Evolutionary conservation across 2,113 vertebrate species (phyloP), one percentile per base, ranked within the genome.

Genomic region (Percopsis transmontana): DNA sequence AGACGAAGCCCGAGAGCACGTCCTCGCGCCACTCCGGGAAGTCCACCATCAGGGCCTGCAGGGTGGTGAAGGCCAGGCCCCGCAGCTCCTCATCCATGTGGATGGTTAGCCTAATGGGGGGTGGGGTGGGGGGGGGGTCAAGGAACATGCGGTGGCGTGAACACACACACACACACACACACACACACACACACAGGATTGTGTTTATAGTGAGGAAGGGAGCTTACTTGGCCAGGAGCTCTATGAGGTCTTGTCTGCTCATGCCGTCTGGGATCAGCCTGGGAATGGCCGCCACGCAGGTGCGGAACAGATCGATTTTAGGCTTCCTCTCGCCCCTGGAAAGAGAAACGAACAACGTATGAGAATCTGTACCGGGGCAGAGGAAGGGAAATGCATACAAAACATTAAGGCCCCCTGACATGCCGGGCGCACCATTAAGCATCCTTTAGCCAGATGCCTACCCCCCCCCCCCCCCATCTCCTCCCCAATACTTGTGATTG

Each of bases 51-150:
- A 98, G 92, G 24, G 97, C 96, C 88, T 99, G 96, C 71, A 99
- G 94, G 6, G 97, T 98, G 61, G 97, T 97, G 88, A 99, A 99
- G 77, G 97, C 97, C 79, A 98, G 93, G 56, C 95, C 95, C 47
- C 97, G 95, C 45, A 99, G 93, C 85, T 99, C 97, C 91, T 99
- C 97, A 61, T 99, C 97, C 97, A 99, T 99, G 77, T 99, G 97
- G 87, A 99, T 92, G 57, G 97, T 99, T 84, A 99, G 85, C 88
- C 97, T 99, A 85, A 87, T 96, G 98, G 85, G 66, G 40, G 33
- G 10, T 39, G 5, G 12, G 45, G n/a, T 55, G 18, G 27, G 27
- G 19, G 24, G 48, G 20, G 40, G 1, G 27, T 67, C 33, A 57
- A 54, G 57, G 27, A 1, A 57, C 10, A 3, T 39, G 21, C 39